Base-by-base conservation (phyloP, 2,113 vertebrate genomes). In the Hyperopisus bebe region DNA sequence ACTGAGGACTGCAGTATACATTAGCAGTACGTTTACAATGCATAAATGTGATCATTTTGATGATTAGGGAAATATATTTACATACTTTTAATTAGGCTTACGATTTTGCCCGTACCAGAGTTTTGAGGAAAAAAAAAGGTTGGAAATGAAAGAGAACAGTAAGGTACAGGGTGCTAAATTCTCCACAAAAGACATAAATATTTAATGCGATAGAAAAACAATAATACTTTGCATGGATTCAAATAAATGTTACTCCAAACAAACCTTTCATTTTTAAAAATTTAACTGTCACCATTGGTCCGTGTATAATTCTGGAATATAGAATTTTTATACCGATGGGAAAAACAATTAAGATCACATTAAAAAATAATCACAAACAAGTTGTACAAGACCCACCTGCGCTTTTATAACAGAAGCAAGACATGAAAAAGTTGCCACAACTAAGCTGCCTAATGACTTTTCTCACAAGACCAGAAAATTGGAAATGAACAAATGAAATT, bases 291-390 rank as follows among this genome's bases (percentile, higher is more conserved):
- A 87, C 50, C 27, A 53, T 55, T 87, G n/a, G n/a, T 87, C n/a
- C 50, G 85, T 31, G n/a, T 39, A 50, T 27, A 87, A 86, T 86
- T 48, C 46, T 47, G 27, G 39, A 42, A 80, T 44, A 42, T 13
- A 83, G 55, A 58, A 84, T 24, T 19, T 31, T 62, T 47, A 62
- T 46, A 44, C 77, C 51, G 51, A n/a, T 55, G 80, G 24, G 80
- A n/a, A 53, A 89, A 55, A 80, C 77, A 89, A 89, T 84, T 84
- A 84, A 89, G 74, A 89, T 50, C 48, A 66, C 53, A 83, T 89
- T 83, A 53, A 53, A 80, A 74, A 83, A 55, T 55, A 62, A 62
- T 84, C n/a, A 39, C 17, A 82, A 84, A 42, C 24, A 19, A 85
- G 46, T 5, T 39, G 58, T 82, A 83, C 39, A 84, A 27, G 35